A percentile compares a stretch with the other conserved stretches of the same genome.
Conservation (phyloP, 2,888 invertebrate species). For the Plusia festucae region DNA sequence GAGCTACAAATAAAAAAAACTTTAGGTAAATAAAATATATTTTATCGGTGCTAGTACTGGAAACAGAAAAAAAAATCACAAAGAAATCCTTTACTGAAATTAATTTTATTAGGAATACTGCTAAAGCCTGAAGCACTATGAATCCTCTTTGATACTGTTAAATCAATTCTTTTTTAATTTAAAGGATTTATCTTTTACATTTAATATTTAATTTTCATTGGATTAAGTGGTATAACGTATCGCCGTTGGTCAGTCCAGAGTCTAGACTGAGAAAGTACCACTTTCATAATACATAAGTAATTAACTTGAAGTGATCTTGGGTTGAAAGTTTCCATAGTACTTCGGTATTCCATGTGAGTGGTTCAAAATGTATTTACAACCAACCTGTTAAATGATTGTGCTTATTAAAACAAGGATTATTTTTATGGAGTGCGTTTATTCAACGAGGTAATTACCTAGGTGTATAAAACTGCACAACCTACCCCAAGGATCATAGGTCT, state of each 20-base stretch:
- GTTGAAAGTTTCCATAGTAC: background rate
- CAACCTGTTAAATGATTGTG: background rate
- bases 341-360: background rate
- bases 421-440: no score
- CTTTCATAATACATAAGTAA: background rate
- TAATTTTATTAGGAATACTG: no score
- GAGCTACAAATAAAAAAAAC: no score
- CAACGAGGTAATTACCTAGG: no score
- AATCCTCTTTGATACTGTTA: background rate
- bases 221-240: conserved; percentile 4
- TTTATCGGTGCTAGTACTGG: no score
- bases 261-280: conserved; percentile 3
- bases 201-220: conserved; percentile 1
- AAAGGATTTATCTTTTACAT: conserved; percentile 2
- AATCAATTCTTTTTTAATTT: background rate
- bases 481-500: no score
- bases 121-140: no score
- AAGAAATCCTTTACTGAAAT: no score
- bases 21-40: no score
- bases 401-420: background rate
- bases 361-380: background rate
- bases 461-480: no score
- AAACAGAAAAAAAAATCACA: no score
- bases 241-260: background rate
- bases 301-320: background rate